phyloP scores from a whole-genome alignment of 92 coral and sea anemone species.

The Ricordea florida region DNA sequence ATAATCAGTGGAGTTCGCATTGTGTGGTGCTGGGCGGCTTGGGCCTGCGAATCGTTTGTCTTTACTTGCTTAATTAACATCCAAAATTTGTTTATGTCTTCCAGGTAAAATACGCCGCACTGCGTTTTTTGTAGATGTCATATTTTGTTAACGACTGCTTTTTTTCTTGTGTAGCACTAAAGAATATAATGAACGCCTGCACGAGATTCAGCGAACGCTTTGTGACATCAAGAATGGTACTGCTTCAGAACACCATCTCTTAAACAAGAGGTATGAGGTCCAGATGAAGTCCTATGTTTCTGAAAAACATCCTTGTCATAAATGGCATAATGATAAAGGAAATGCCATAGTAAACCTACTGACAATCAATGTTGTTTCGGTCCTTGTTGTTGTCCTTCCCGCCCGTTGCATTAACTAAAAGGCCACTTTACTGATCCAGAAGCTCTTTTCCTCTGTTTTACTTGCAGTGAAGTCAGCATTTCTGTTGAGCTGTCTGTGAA shows the following conservation, averaged over 20 bases:
- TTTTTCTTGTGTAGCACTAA: conserved; percentile 45
- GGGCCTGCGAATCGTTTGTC: too few relatives aligned
- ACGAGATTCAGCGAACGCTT: conserved; percentile 59
- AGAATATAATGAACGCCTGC: conserved; percentile 66
- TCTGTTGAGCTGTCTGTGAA: background rate
- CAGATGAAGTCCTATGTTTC: too few relatives aligned
- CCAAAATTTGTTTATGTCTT: too few relatives aligned
- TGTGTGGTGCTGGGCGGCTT: too few relatives aligned
- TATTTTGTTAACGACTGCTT: background rate
- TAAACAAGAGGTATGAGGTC: conserved; percentile 7
- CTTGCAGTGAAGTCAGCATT: conserved; percentile 11
- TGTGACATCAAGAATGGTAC: conserved; percentile 45
- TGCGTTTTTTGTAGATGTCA: background rate
- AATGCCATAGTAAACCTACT: too few relatives aligned
- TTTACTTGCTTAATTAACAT: too few relatives aligned
- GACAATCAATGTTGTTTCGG: too few relatives aligned
- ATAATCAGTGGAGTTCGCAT: background rate
- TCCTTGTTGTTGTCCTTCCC: too few relatives aligned
- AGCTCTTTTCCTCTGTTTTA: background rate
- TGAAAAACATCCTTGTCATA: too few relatives aligned
- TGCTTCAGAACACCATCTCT: conserved; percentile 7
- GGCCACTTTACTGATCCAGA: background rate
- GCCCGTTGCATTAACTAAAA: too few relatives aligned
- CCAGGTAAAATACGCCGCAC: too few relatives aligned
- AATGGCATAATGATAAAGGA: too few relatives aligned